Percentiles rank a stretch among this genome's conserved stretches.
These are phyloP conservation scores for Archaeoteleia sp. DNA, from an alignment of 2,888 invertebrate genomes.

Conservation along the genomic window DNA sequence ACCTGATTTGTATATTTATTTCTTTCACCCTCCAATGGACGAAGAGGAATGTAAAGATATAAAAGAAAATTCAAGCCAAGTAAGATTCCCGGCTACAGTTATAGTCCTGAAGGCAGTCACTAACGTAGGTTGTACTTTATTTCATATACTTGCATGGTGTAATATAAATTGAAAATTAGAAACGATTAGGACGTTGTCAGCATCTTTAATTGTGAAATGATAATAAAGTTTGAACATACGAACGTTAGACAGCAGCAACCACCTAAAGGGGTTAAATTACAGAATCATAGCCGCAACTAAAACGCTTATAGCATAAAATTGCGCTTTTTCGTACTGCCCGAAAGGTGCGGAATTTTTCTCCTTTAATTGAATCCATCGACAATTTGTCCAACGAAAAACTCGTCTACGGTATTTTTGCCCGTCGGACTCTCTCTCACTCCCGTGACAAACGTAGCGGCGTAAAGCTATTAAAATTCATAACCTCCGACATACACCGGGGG, in stretches of 20 bases:
- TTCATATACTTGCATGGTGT: too few species aligned
- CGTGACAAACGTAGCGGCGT: slow-evolving; percentile 63
- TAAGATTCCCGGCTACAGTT: too few species aligned
- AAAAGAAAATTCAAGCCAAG: too few species aligned
- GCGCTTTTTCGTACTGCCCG: slow-evolving; percentile 15
- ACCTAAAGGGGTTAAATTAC: slow-evolving; percentile 22
- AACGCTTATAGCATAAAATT: slow-evolving; percentile 22
- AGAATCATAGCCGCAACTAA: slow-evolving; percentile 24
- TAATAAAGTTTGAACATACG: slow-evolving; percentile 11
- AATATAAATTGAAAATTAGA: too few species aligned
- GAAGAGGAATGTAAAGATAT: too few species aligned
- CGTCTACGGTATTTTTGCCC: slow-evolving; percentile 69
- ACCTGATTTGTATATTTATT: too few species aligned
- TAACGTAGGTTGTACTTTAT: too few species aligned
- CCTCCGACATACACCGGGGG: slow-evolving; percentile 73
- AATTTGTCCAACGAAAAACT: slow-evolving; percentile 73
- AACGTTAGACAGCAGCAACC: too few species aligned
- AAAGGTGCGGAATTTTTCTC: slow-evolving; percentile 61
- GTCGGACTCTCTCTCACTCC: slow-evolving; percentile 53
- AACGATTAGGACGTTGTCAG: too few species aligned
- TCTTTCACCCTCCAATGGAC: too few species aligned
- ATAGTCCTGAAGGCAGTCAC: too few species aligned
- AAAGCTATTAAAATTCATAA: slow-evolving; percentile 76
- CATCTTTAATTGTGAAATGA: too few species aligned
- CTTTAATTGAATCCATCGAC: slow-evolving; percentile 74